Evolutionary conservation across 2,888 invertebrate genomes (phyloP), one percentile per base, ranked within the genome.

Genomic region (Lepeophtheirus nordmannii): DNA sequence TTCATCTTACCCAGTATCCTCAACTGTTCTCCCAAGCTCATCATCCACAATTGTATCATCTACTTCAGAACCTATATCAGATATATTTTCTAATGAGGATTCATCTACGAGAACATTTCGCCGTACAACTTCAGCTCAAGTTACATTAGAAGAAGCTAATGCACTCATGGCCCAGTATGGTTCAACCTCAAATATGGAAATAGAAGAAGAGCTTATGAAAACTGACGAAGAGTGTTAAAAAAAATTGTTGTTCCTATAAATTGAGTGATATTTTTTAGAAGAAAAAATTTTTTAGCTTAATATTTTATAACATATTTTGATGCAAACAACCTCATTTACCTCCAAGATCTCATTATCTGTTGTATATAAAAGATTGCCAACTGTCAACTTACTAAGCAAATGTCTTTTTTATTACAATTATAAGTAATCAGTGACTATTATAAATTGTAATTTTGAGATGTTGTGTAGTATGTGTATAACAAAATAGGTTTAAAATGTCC

Each of bases 71-170:
- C 23, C 58, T 23, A 12, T n/a, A 46, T 56, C 14, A 39, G n/a
- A 46, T 74, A 75, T 65, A 22, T 40, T 53, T 10, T 67, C 67
- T 8, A 78, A 78, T 71, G 78, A 78, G 69, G 76, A 77, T 69
- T 75, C 76, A 0, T 75, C 74, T 70, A 73, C 75, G 39, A 74
- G 75, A 68, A 75, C 74, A 63, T 78, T 78, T 72, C 77, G 77
- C 70, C 71, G 78, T 65, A 78, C 78, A 22, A 74, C 76, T 67
- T 77, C 76, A 72, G 78, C 78, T 17, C 70, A 76, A 76, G 74
- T 75, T 67, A 78, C 78, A 1, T 71, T 78, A 68, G 76, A 74
- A n/a, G 75, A 76, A 69, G 78, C 78, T 46, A 77, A 75, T 58
- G 77, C 77, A n/a, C 69, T 78, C 58, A 71, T 78, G 57, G 74